Evolutionary conservation across 2,888 invertebrate species (phyloP).

Genomic region (Lomographa bimaculata): DNA sequence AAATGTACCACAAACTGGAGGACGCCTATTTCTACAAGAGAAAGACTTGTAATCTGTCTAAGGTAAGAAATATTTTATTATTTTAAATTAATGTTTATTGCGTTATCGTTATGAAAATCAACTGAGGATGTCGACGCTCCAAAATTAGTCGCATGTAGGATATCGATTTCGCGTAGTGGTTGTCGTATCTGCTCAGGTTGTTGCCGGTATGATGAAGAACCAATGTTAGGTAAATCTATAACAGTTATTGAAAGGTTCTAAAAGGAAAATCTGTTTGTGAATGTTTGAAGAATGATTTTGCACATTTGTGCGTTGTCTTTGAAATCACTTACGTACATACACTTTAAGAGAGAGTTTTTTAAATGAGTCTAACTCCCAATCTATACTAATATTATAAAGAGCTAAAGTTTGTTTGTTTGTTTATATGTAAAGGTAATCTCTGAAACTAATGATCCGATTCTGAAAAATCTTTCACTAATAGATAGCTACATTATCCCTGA

Average conservation of each 20-base stretch:
- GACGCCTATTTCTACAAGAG: constrained; percentile 21
- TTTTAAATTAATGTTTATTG: constrained; percentile 9
- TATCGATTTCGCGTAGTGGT: constrained; percentile 17
- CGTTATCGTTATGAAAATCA: constrained; percentile 17
- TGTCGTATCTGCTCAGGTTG: constrained; percentile 15
- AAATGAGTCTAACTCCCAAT: too few species aligned
- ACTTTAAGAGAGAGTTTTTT: too few species aligned
- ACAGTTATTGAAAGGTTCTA: constrained; percentile 16
- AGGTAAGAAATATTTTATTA: constrained; percentile 13
- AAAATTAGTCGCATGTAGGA: constrained; percentile 14
- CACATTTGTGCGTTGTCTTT: too few species aligned
- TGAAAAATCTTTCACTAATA: too few species aligned
- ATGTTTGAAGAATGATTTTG: too few species aligned
- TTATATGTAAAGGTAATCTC: too few species aligned
- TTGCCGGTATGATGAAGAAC: constrained; percentile 15
- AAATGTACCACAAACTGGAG: constrained; percentile 18
- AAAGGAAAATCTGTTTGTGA: too few species aligned
- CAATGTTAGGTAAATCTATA: constrained; percentile 15
- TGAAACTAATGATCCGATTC: too few species aligned
- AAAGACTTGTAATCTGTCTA: constrained; percentile 19
- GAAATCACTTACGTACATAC: too few species aligned
- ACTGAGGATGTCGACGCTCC: constrained; percentile 14
- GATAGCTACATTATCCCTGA: too few species aligned
- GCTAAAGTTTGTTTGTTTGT: too few species aligned
- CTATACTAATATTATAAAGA: too few species aligned